Conservation (phyloP, 2,888 invertebrate genomes). For the Polydrusus pterygomalis region DNA sequence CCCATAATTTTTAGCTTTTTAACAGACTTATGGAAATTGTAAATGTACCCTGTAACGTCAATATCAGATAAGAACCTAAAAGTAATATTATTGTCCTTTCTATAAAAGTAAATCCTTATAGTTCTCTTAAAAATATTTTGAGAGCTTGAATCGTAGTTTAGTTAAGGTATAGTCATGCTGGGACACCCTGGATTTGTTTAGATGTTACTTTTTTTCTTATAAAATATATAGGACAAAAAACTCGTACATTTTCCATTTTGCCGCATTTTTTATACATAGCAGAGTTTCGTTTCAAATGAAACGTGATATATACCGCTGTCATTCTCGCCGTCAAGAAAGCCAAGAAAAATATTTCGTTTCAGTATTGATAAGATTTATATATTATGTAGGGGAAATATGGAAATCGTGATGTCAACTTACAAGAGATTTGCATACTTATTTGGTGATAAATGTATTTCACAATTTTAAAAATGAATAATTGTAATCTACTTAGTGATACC, state of each 20-base stretch:
- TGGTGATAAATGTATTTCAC: too few species aligned
- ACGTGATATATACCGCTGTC: slow-evolving; percentile 46
- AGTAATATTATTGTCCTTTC: too few species aligned
- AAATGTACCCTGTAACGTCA: too few species aligned
- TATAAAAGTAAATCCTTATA: too few species aligned
- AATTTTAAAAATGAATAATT: background rate
- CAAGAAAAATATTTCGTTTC: slow-evolving; percentile 41
- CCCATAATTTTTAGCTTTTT: too few species aligned
- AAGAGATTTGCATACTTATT: background rate
- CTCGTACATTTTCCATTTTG: slow-evolving; percentile 44
- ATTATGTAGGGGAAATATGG: slow-evolving; percentile 2
- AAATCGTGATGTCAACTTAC: slow-evolving; percentile 9
- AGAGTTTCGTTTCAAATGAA: slow-evolving; percentile 49
- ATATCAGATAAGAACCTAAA: too few species aligned
- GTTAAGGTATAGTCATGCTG: too few species aligned
- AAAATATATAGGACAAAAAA: slow-evolving; percentile 48
- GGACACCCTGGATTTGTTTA: too few species aligned
- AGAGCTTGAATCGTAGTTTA: too few species aligned
- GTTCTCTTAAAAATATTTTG: too few species aligned
- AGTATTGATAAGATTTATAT: slow-evolving; percentile 40
- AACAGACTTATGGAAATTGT: too few species aligned
- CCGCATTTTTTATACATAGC: slow-evolving; percentile 51
- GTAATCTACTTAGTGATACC: too few species aligned
- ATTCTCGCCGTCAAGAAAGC: slow-evolving; percentile 35
- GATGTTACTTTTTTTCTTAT: slow-evolving; percentile 36